Evolutionary conservation across 1,140 invertebrate species (phyloP).

Genomic region (Potamilus streckersoni): DNA sequence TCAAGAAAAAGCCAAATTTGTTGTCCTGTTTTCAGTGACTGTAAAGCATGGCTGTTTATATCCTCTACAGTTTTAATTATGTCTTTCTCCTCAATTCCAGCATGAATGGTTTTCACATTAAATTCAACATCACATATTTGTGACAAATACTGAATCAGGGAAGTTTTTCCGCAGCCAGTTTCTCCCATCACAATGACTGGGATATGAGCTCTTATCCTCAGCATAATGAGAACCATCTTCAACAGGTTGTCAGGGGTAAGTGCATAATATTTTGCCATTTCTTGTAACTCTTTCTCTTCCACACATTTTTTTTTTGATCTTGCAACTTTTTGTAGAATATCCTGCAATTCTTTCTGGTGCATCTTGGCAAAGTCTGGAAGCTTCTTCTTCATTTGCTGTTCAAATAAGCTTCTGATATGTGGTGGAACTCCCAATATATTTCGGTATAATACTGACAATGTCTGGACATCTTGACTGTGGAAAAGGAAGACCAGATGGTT

Average conservation of each 20-base stretch:
- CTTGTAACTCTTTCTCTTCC: neutral
- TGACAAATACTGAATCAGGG: constrained; percentile 36
- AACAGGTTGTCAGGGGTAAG: constrained; percentile 48
- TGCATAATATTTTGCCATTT: constrained; percentile 35
- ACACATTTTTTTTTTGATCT: constrained; percentile 6
- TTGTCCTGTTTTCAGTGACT: neutral
- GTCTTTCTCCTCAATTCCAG: constrained; percentile 26
- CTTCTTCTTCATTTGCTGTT: constrained; percentile 38
- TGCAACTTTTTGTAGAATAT: constrained; percentile 32
- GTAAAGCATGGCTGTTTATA: constrained; percentile 13
- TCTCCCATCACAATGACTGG: constrained; percentile 61
- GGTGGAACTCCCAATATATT: constrained; percentile 27
- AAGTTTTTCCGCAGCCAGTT: constrained; percentile 59
- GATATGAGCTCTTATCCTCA: constrained; percentile 39
- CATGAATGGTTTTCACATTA: constrained; percentile 42
- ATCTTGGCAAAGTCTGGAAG: constrained; percentile 28
- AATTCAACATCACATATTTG: constrained; percentile 9
- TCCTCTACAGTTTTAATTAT: constrained; percentile 19
- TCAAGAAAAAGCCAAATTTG: constrained; percentile 40
- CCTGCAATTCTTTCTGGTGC: constrained; percentile 25
- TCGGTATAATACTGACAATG: constrained; percentile 41
- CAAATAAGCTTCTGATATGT: constrained; percentile 35
- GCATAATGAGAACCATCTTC: constrained; percentile 46
- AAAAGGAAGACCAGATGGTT: constrained; percentile 48
- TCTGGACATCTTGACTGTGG: constrained; percentile 41